A percentile compares a stretch with the other conserved stretches of the same genome.
phyloP scores from a whole-genome alignment of 2,888 invertebrate genomes.

The Apotomis betuletana region DNA sequence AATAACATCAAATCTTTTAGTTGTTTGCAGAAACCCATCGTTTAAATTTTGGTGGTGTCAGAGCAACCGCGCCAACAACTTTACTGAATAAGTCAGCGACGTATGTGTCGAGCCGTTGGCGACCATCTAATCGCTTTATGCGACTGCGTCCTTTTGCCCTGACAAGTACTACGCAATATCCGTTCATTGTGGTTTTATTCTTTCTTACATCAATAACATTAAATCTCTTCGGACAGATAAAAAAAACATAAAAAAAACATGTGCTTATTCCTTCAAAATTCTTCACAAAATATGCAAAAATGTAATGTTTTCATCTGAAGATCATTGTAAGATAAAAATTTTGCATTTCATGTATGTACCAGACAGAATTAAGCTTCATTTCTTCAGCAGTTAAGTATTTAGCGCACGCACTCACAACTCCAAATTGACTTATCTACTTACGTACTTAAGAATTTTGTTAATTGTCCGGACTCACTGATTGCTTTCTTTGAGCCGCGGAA shows the following conservation, averaged over 20 bases:
- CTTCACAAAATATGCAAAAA: too few relatives aligned
- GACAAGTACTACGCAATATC: too few relatives aligned
- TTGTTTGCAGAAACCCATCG: too few relatives aligned
- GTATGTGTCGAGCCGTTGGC: conserved; percentile 50
- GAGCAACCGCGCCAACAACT: conserved; percentile 69
- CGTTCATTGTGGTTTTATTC: too few relatives aligned
- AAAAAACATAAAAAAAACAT: too few relatives aligned
- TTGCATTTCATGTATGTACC: background rate
- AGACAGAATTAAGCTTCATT: background rate
- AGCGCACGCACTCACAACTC: conserved; percentile 17
- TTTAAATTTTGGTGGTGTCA: conserved; percentile 58
- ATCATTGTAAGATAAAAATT: too few relatives aligned
- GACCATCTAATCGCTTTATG: conserved; percentile 49
- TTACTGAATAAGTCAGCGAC: conserved; percentile 68
- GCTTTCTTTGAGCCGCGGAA: conserved; percentile 7
- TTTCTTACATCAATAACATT: too few relatives aligned
- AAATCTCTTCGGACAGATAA: too few relatives aligned
- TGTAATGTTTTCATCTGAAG: too few relatives aligned
- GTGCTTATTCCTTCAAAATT: too few relatives aligned
- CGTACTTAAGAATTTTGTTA: conserved; percentile 19
- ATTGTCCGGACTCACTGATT: conserved; percentile 20
- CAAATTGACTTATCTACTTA: conserved; percentile 27
- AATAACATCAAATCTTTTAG: too few relatives aligned
- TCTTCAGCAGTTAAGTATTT: background rate
- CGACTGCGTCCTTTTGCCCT: background rate